Base-by-base conservation (phyloP, 1,140 invertebrate genomes). In the Bombus pascuorum region DNA sequence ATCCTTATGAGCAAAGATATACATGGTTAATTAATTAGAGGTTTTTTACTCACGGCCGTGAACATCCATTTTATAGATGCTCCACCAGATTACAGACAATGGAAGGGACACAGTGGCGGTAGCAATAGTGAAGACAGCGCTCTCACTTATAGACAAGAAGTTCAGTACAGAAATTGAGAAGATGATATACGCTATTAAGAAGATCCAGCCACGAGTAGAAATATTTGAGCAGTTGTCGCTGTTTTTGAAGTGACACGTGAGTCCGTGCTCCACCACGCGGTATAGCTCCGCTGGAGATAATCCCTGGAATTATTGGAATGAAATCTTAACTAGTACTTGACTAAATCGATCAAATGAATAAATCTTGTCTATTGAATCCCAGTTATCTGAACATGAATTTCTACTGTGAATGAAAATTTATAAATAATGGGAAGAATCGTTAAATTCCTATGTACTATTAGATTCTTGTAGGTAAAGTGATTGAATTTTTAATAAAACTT, bases 81-180 rank as follows among this genome's bases (percentile, higher is more conserved):
- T 96, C 96, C 96, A 96, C 96, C 96, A 96, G 77, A 96, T 95
- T 6, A 95, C 96, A 8, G 96, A 94, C 5, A 96, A 71, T 18
- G 96, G 96, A 42, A 96, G 92, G 4, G 96, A 95, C 13, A 95
- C 92, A 37, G 96, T 95, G 32, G 94, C 94, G 22, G 95, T 92
- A 25, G 96, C 95, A 22, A 96, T 94, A 8, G 95, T 96, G 85
- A 96, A 96, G 6, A 96, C 96, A 18, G 96, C 95, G 47, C 96
- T 96, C 90, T 96, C 96, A 68, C 95, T 94, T 73, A 96, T 93
- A 3, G 96, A 95, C n/a, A 96, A 91, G 83, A 96, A 96, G 84
- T 95, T 94, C 8, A 96, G 71, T 6, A 95, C 95, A 5, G 95
- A 94, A 62, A 96, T 92, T 1, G 91, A 86, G 84, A 96, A 96